These are phyloP conservation scores for Sebastes kiyomatsui DNA, from an alignment of 2,797 vertebrate genomes.

Conservation along the genomic window DNA sequence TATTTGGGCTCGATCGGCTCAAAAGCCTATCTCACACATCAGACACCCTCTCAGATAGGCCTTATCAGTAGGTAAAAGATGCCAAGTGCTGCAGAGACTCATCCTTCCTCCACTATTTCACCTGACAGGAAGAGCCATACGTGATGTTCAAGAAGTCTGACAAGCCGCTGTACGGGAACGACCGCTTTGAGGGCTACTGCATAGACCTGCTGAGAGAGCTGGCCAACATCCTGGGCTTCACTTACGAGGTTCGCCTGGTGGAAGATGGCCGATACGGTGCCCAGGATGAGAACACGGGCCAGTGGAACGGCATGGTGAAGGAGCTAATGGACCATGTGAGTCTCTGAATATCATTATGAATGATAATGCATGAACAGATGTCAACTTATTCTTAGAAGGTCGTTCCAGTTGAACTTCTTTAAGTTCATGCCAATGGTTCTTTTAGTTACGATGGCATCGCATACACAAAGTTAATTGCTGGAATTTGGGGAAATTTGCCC, in stretches of 20 bases:
- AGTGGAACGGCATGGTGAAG: slow-evolving; percentile 98
- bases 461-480: background rate
- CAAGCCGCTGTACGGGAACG: slow-evolving; percentile 95
- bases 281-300: slow-evolving; percentile 93
- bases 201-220: slow-evolving; percentile 96
- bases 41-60: slow-evolving; percentile 36
- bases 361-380: background rate
- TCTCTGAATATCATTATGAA: slow-evolving; percentile 21
- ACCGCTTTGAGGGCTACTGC: slow-evolving; percentile 97
- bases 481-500: background rate
- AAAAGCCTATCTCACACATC: slow-evolving; percentile 52
- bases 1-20: slow-evolving; percentile 11
- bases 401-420: background rate
- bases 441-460: background rate
- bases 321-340: slow-evolving; percentile 98
- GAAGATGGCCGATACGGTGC: slow-evolving; percentile 96
- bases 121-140: slow-evolving; percentile 93
- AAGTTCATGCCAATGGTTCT: background rate
- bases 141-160: slow-evolving; percentile 99
- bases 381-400: background rate
- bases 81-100: slow-evolving; percentile 34
- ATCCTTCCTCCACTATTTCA: slow-evolving; percentile 27
- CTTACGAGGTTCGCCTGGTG: slow-evolving; percentile 93
- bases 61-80: slow-evolving; percentile 45
- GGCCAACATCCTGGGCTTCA: slow-evolving; percentile 94